Percentiles rank a stretch among this genome's conserved stretches.
These are phyloP conservation scores for Proisotoma minuta DNA, from an alignment of 2,888 invertebrate genomes.

Conservation along the genomic window DNA sequence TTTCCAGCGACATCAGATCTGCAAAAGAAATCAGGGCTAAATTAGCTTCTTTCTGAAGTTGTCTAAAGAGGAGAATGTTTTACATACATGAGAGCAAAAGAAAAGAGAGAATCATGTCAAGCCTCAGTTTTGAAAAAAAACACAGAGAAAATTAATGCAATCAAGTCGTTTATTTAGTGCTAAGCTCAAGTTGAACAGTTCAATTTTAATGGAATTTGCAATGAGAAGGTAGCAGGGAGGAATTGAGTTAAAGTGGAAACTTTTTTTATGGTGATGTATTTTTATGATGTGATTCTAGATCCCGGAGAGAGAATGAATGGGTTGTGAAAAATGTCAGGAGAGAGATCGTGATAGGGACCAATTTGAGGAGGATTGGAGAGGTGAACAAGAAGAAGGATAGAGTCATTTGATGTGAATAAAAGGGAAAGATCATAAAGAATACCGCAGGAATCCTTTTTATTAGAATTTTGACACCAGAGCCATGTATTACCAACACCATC, in stretches of 20 bases:
- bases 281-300: constrained; percentile 6
- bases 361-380: constrained; percentile 30
- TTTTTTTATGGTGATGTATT: constrained; percentile 2
- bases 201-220: background rate
- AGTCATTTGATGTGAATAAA: constrained; percentile 26
- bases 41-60: too few relatives aligned
- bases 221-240: constrained; percentile 9
- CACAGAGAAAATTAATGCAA: too few relatives aligned
- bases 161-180: constrained; percentile 3
- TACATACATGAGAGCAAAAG: too few relatives aligned
- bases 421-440: constrained; percentile 38
- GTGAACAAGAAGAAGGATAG: constrained; percentile 21
- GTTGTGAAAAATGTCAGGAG: constrained; percentile 1
- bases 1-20: constrained; percentile 65
- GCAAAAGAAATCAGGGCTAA: too few relatives aligned
- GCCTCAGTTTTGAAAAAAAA: too few relatives aligned
- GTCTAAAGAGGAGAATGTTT: too few relatives aligned
- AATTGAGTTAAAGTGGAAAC: constrained; percentile 8
- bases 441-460: constrained; percentile 46
- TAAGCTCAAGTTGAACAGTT: background rate
- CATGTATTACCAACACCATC: constrained; percentile 25
- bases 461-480: constrained; percentile 42
- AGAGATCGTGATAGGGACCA: constrained; percentile 38
- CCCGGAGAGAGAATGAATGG: constrained; percentile 9
- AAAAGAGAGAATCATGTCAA: too few relatives aligned